These are phyloP conservation scores for Morus bassanus DNA, from an alignment of 2,797 vertebrate species.

Conservation along the genomic window DNA sequence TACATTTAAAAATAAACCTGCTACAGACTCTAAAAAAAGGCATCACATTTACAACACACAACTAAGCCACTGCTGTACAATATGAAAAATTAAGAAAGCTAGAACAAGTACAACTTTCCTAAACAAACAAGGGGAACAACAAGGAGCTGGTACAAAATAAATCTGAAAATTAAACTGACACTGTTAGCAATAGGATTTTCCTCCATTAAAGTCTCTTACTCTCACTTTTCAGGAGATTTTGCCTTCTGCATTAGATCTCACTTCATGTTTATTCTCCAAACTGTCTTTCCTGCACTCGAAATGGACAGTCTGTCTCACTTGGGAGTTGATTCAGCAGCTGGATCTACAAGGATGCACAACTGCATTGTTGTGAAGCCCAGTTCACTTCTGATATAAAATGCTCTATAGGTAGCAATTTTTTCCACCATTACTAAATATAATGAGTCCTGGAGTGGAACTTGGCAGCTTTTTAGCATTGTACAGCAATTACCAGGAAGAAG, in stretches of 20 bases:
- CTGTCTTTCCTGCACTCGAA: not conserved
- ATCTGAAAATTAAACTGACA: not conserved
- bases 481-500: slow-evolving; percentile 32
- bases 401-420: slow-evolving; percentile 3
- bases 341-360: not conserved
- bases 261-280: not conserved
- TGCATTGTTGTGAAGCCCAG: slow-evolving; percentile 7
- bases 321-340: not conserved
- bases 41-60: not conserved
- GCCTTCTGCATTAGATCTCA: not conserved
- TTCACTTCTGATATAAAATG: not conserved
- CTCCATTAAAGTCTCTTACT: not conserved
- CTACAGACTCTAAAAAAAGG: slow-evolving; percentile 20
- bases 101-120: not conserved
- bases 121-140: not conserved
- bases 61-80: not conserved
- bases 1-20: slow-evolving; percentile 46
- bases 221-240: not conserved
- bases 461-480: slow-evolving; percentile 31
- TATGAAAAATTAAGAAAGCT: slow-evolving; percentile 1
- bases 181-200: not conserved
- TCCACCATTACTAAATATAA: slow-evolving; percentile 33
- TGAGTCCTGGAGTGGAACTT: slow-evolving; percentile 43
- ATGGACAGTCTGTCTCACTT: not conserved
- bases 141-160: not conserved